phyloP scores from a whole-genome alignment of 2,113 vertebrate species.

The Cephalopholis sonnerati region DNA sequence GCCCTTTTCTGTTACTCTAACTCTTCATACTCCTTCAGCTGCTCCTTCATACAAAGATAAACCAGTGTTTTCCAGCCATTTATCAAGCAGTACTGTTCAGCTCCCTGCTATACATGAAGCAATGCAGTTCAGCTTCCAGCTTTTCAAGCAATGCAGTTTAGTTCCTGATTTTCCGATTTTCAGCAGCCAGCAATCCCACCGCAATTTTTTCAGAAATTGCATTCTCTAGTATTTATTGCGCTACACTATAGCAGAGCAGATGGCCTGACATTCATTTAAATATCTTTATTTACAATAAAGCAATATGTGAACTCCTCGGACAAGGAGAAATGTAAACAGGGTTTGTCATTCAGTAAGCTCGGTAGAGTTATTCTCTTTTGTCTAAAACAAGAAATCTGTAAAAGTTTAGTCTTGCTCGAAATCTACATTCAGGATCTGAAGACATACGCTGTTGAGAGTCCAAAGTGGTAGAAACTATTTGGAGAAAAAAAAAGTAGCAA shows the following conservation, averaged over 20 bases:
- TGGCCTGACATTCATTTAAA: slow-evolving; percentile 68
- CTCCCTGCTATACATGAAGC: not conserved
- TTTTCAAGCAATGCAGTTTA: not conserved
- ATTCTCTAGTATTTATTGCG: slow-evolving; percentile 47
- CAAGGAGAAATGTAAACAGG: slow-evolving; percentile 76
- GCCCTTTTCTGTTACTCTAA: not conserved
- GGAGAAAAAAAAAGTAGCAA: slow-evolving; percentile 35
- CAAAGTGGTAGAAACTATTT: slow-evolving; percentile 36
- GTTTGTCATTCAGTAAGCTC: slow-evolving; percentile 62
- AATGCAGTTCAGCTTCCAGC: not conserved
- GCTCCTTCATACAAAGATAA: not conserved
- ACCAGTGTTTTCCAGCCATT: not conserved
- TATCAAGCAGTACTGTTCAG: not conserved
- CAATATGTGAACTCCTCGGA: slow-evolving; percentile 53
- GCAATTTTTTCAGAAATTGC: slow-evolving; percentile 1
- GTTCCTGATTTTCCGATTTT: not conserved
- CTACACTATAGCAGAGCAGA: slow-evolving; percentile 70
- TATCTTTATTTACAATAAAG: slow-evolving; percentile 70
- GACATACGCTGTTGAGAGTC: slow-evolving; percentile 54
- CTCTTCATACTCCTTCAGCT: not conserved
- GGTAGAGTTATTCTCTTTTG: slow-evolving; percentile 20
- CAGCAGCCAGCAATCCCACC: slow-evolving; percentile 19
- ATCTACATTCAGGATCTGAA: slow-evolving; percentile 74
- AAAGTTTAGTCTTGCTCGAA: slow-evolving; percentile 54
- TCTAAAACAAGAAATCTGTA: slow-evolving; percentile 39